Evolutionary conservation across 2,888 invertebrate species (phyloP).

Genomic region (Tetranychus piercei): DNA sequence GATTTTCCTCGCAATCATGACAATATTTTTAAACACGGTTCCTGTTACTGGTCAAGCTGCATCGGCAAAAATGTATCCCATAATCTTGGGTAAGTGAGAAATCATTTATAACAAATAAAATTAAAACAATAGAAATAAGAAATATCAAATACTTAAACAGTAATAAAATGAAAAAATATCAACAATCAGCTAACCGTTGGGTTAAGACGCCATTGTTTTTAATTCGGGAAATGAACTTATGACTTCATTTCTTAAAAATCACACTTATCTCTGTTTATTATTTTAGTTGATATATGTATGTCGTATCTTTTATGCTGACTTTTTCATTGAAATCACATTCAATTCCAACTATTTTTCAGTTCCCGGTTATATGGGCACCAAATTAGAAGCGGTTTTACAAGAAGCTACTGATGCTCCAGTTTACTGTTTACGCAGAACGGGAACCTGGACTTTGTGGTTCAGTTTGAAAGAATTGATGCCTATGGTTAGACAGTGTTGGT

Average conservation of each 20-base stretch:
- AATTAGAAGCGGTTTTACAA: background rate
- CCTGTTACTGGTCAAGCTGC: background rate
- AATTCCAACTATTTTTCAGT: background rate
- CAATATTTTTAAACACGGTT: background rate
- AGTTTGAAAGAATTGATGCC: background rate
- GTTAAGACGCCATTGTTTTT: too few species aligned
- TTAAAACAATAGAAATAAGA: too few species aligned
- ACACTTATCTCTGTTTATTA: too few species aligned
- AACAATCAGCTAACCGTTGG: too few species aligned
- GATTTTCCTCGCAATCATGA: background rate
- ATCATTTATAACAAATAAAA: too few species aligned
- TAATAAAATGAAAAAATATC: too few species aligned
- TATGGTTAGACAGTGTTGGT: constrained; percentile 9
- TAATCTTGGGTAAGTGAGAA: background rate
- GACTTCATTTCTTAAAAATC: too few species aligned
- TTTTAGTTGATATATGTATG: too few species aligned
- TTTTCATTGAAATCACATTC: background rate
- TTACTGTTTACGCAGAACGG: background rate
- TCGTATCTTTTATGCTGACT: too few species aligned
- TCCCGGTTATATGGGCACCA: constrained; percentile 11
- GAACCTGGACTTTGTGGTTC: constrained; percentile 8
- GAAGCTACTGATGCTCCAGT: background rate
- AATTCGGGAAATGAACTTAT: too few species aligned
- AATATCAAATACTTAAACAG: too few species aligned
- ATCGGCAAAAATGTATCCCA: background rate